Percentiles rank a stretch among this genome's conserved stretches.
phyloP scores from a whole-genome alignment of 2,888 invertebrate species.

The Drosophila cracens region DNA sequence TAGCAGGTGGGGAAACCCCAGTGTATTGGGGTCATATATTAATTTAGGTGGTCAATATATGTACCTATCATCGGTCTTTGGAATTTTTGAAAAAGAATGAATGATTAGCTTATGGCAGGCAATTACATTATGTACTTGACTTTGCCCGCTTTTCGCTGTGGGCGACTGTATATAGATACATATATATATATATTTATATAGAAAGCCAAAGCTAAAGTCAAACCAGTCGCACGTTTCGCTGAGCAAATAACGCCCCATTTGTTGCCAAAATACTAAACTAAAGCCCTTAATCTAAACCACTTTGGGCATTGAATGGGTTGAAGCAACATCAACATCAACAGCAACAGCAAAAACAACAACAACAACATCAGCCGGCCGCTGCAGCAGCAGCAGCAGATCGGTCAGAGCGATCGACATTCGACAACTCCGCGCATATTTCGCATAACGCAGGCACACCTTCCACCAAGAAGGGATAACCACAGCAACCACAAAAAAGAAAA shows the following conservation, averaged over 20 bases:
- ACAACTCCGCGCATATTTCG: constrained; percentile 80
- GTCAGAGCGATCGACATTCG: constrained; percentile 52
- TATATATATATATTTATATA: constrained; percentile 21
- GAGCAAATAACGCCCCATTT: constrained; percentile 79
- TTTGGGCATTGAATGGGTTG: constrained; percentile 67
- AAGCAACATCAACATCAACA: constrained; percentile 8
- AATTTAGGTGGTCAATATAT: too few relatives aligned
- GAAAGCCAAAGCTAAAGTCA: constrained; percentile 41
- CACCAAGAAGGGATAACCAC: constrained; percentile 55
- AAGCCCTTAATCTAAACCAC: constrained; percentile 82
- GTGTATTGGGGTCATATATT: too few relatives aligned
- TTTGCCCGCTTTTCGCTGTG: too few relatives aligned
- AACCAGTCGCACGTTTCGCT: constrained; percentile 80
- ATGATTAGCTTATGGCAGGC: too few relatives aligned
- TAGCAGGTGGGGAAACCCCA: too few relatives aligned
- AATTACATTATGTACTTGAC: too few relatives aligned
- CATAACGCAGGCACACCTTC: constrained; percentile 78
- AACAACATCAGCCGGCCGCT: constrained; percentile 16
- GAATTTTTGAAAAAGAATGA: too few relatives aligned
- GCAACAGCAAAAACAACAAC: background rate
- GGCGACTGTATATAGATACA: constrained; percentile 18
- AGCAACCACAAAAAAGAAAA: constrained; percentile 32
- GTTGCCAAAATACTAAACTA: constrained; percentile 64
- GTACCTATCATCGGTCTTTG: too few relatives aligned
- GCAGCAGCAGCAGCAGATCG: constrained; percentile 49